Evolutionary conservation across 2,797 vertebrate genomes (phyloP), one percentile per base, ranked within the genome.

Genomic region (Iguana delicatissima): DNA sequence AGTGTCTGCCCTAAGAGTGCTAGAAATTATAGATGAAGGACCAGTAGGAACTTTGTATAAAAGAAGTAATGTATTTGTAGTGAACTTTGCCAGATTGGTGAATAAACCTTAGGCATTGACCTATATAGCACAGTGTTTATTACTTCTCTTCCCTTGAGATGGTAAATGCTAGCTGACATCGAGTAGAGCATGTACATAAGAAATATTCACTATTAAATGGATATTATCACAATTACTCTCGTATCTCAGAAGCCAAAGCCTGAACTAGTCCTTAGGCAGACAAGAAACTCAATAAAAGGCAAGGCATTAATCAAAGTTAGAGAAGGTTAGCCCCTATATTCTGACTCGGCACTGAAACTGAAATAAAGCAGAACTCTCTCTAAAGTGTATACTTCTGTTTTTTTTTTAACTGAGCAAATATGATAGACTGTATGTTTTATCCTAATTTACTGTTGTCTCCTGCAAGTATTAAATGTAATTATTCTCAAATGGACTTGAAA

Each of bases 331-430:
- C 80, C 57, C 57, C 18, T 5, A 52, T 83, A 52, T 90, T 62
- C n/a, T 81, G 77, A n/a, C 32, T 50, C 42, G 69, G 0, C 14
- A 38, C 46, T 57, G 1, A 0, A 6, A 83, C 2, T 7, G 0
- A 88, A 92, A 32, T 62, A 80, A 81, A 91, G 46, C 10, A 38
- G 22, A 82, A n/a, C 3, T 82, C 22, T 86, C 52, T 85, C 18
- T 64, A 69, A 59, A 67, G 32, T 1, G 2, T 74, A 9, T 14
- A 3, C 7, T 74, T 81, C 6, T 46, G 42, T 46, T 46, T 80
- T 46, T 3, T 73, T 82, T 82, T 80, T 29, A 50, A 8, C 18
- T 67, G 22, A 69, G 42, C 57, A 69, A 24, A 6, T 42, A 24
- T 80, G 38, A 89, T 91, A 69, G 64, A 12, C 29, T 69, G 67